Percentiles rank a stretch among this genome's conserved stretches.
Conservation (phyloP, 2,888 invertebrate genomes). For the Coronaproctus castanopsis region DNA sequence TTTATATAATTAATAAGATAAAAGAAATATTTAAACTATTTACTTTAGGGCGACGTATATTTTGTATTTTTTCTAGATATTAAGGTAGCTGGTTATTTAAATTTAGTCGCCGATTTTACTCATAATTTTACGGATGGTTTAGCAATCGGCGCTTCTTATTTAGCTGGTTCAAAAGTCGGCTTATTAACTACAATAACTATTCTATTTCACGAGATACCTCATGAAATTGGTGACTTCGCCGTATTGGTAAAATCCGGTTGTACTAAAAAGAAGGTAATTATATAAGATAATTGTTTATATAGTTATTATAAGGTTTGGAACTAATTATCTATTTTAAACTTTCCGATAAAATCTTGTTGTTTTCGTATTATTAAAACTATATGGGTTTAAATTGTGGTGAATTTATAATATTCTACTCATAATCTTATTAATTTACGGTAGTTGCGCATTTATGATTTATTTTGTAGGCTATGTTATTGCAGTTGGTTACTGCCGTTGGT, state of each 20-base stretch:
- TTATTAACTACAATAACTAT: constrained; percentile 87
- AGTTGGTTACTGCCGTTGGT: constrained; percentile 82
- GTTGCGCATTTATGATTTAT: too few relatives aligned
- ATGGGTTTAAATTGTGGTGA: too few relatives aligned
- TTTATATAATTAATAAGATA: too few relatives aligned
- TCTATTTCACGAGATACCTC: constrained; percentile 92
- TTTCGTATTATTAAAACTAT: too few relatives aligned
- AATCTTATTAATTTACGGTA: too few relatives aligned
- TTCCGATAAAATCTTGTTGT: too few relatives aligned
- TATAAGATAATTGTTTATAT: background rate
- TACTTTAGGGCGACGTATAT: too few relatives aligned
- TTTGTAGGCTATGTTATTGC: constrained; percentile 69
- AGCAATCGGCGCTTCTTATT: constrained; percentile 92
- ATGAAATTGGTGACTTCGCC: constrained; percentile 99
- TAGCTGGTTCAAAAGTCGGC: constrained; percentile 73
- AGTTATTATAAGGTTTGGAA: too few relatives aligned
- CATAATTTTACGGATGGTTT: constrained; percentile 99
- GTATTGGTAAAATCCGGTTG: constrained; percentile 95
- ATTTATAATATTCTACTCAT: too few relatives aligned
- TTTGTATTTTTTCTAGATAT: constrained; percentile 28
- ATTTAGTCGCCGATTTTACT: constrained; percentile 91
- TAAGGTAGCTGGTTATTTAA: constrained; percentile 79
- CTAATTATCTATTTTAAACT: too few relatives aligned
- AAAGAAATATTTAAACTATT: too few relatives aligned
- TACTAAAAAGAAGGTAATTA: constrained; percentile 50